Evolutionary conservation across 2,797 vertebrate species (phyloP), one percentile per base, ranked within the genome.

Genomic region (Atherinosoma microstoma): DNA sequence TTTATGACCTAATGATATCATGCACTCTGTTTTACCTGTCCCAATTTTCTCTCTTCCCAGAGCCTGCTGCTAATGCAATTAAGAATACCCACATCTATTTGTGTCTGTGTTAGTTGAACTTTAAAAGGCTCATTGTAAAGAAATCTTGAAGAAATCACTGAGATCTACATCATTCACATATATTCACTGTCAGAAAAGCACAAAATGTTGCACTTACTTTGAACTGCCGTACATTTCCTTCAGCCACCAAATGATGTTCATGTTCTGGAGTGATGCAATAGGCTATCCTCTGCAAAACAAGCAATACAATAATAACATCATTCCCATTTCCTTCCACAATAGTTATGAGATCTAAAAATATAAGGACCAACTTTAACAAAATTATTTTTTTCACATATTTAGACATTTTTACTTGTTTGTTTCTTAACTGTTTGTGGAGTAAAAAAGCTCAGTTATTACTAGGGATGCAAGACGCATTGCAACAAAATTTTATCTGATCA

Each of bases 181-280:
- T 2, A 56, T 1, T 59, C 2, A 1, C 22, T 12, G 56, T 58
- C 11, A 62, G 12, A 66, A 30, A 61, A 69, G 1, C 11, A 54
- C 0, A 69, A 53, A 54, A 53, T 40, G 24, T 45, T 40, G 4
- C 4, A 20, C 94, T 92, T 90, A 99, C 98, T 95, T 93, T 98
- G 87, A 98, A 99, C 83, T 99, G 98, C 61, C 96, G 94, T 84
- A 99, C 40, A 1, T 97, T 95, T 83, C 97, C 96, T 84, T 98
- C 96, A 54, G 94, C 94, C 89, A 98, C 97, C 73, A 97, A 85
- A 78, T 98, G 97, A 79, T 98, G 95, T 79, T 99, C 98, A 0
- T 97, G 96, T 90, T 98, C 96, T 15, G 98, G 98, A 27, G 97
- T 99, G 91, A 99, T 95, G 90, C 97, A 97, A 59, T 99, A 99